Conservation (phyloP, 2,888 invertebrate genomes). For the Resseliella maxima region DNA sequence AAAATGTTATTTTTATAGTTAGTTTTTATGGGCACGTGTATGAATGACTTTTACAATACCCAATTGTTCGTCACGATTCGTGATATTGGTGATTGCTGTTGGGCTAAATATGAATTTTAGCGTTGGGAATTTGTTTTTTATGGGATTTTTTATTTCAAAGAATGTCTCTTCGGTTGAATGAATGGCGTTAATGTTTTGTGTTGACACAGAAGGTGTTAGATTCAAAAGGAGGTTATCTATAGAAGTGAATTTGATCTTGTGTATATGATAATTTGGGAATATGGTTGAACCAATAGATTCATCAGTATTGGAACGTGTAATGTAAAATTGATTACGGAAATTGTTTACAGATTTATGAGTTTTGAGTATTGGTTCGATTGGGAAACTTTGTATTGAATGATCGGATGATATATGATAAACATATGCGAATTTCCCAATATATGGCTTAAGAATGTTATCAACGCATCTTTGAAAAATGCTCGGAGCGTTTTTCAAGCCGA, state of each 20-base stretch:
- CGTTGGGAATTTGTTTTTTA: not conserved
- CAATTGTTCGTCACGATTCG: not conserved
- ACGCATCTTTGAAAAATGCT: constrained; percentile 58
- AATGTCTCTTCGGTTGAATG: not conserved
- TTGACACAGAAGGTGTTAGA: not conserved
- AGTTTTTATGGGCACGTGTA: too few relatives aligned
- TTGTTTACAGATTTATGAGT: not conserved
- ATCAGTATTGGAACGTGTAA: not conserved
- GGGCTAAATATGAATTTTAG: not conserved
- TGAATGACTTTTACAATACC: too few relatives aligned
- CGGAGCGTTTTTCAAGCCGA: too few relatives aligned
- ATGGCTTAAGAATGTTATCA: constrained; percentile 60
- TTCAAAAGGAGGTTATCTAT: not conserved
- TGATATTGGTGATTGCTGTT: not conserved
- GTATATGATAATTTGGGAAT: not conserved
- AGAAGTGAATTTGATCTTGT: not conserved
- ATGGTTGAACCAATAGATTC: not conserved
- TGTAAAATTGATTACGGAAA: not conserved
- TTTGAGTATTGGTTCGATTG: not conserved
- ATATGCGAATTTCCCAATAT: constrained; percentile 61
- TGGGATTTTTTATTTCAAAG: not conserved
- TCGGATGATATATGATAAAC: constrained; percentile 61
- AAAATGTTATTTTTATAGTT: too few relatives aligned
- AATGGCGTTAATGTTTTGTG: not conserved
- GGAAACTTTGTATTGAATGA: not conserved